These are phyloP conservation scores for Lepidocyrtoides sp. DNA, from an alignment of 2,888 invertebrate species.

Conservation along the genomic window DNA sequence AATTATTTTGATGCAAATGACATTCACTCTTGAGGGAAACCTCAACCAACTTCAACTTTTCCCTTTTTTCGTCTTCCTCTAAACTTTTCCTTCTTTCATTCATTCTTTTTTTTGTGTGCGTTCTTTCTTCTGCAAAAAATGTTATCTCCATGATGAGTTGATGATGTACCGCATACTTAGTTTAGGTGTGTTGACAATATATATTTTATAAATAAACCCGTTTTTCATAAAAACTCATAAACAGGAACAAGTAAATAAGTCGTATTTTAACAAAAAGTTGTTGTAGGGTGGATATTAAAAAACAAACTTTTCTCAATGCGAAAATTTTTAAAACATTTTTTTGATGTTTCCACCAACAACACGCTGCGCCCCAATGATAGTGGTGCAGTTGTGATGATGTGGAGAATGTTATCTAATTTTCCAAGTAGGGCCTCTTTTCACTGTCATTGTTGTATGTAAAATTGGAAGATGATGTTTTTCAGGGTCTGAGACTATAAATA, in stretches of 20 bases:
- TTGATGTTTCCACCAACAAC: too few relatives aligned
- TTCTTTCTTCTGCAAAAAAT: not conserved
- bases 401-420: not conserved
- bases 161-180: not conserved
- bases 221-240: too few relatives aligned
- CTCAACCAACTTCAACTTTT: conserved; percentile 68
- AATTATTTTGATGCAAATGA: conserved; percentile 85
- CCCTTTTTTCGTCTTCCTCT: not conserved
- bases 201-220: too few relatives aligned
- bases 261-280: not conserved
- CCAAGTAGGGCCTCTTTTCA: not conserved
- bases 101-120: conserved; percentile 5
- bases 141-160: conserved; percentile 30
- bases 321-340: too few relatives aligned
- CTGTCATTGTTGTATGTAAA: not conserved
- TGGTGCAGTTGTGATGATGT: not conserved
- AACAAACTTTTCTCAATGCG: not conserved
- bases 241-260: too few relatives aligned
- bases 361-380: too few relatives aligned
- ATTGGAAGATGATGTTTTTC: conserved; percentile 10
- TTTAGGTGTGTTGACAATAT: conserved; percentile 14
- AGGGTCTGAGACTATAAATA: too few relatives aligned
- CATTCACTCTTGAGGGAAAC: conserved; percentile 79
- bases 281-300: not conserved
- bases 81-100: not conserved